phyloP scores from a whole-genome alignment of 2,797 vertebrate species.

The Xenops minutus region DNA sequence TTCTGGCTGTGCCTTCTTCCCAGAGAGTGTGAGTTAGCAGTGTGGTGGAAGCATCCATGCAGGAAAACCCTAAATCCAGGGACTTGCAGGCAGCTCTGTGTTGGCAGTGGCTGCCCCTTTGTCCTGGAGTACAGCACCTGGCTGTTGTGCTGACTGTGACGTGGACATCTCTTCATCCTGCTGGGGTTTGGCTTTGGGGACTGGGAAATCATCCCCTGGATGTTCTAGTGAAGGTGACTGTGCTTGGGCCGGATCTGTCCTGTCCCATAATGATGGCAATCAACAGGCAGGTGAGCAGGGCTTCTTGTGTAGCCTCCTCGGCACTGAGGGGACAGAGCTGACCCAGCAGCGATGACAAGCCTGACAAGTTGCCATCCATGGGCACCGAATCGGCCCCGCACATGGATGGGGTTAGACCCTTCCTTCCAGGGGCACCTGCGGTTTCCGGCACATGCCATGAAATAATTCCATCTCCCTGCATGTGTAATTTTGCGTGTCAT shows the following conservation, averaged over 20 bases:
- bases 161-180: not conserved
- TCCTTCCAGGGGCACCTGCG: not conserved
- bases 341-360: not conserved
- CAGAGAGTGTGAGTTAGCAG: not conserved
- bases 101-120: not conserved
- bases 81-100: not conserved
- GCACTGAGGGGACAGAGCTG: not conserved
- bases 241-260: not conserved
- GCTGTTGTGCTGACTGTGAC: not conserved
- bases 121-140: not conserved
- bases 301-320: accelerated
- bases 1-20: not conserved
- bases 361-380: not conserved
- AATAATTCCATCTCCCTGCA: slow-evolving; percentile 13
- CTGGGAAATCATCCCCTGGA: not conserved
- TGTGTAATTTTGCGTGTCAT: slow-evolving; percentile 64
- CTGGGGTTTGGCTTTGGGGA: not conserved
- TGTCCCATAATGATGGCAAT: accelerated
- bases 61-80: not conserved
- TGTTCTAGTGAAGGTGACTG: not conserved
- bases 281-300: not conserved
- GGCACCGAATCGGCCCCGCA: accelerated
- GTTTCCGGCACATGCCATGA: not conserved
- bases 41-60: accelerated
- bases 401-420: not conserved